phyloP scores from a whole-genome alignment of 2,113 vertebrate genomes.

The Salminus brasiliensis region DNA sequence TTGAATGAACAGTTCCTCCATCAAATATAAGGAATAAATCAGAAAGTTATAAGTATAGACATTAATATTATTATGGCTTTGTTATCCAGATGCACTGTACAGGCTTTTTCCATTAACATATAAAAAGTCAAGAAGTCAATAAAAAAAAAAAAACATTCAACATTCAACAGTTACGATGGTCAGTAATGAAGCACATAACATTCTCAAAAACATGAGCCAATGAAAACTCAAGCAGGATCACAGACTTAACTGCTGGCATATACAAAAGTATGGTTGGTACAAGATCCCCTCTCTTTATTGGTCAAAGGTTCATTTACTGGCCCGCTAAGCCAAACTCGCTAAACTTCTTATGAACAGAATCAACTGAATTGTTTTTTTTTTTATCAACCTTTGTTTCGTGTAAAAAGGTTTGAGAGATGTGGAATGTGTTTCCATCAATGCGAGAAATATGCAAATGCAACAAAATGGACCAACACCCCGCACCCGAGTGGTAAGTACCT shows the following conservation, averaged over 20 bases:
- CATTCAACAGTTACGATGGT: constrained; percentile 25
- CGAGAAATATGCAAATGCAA: not conserved
- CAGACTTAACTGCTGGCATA: constrained; percentile 8
- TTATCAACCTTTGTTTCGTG: not conserved
- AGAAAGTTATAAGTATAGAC: constrained; percentile 19
- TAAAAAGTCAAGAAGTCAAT: not conserved
- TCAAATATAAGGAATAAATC: constrained; percentile 5
- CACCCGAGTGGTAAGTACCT: too few relatives aligned
- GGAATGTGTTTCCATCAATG: not conserved
- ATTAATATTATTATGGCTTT: constrained; percentile 25
- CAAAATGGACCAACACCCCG: too few relatives aligned
- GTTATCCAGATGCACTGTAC: constrained; percentile 9
- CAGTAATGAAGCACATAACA: constrained; percentile 50
- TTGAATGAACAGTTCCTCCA: not conserved
- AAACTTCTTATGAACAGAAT: too few relatives aligned
- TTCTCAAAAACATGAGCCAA: not conserved
- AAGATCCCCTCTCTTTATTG: not conserved
- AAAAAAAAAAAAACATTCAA: constrained; percentile 37
- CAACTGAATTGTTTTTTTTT: not conserved
- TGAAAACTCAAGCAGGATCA: not conserved
- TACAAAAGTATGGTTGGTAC: not conserved
- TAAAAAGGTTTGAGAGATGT: not conserved
- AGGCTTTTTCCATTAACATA: constrained; percentile 16
- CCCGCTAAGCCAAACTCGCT: not conserved
- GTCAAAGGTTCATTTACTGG: not conserved